Evolutionary conservation across 2,888 invertebrate genomes (phyloP).

Genomic region (Dasypolia templi): DNA sequence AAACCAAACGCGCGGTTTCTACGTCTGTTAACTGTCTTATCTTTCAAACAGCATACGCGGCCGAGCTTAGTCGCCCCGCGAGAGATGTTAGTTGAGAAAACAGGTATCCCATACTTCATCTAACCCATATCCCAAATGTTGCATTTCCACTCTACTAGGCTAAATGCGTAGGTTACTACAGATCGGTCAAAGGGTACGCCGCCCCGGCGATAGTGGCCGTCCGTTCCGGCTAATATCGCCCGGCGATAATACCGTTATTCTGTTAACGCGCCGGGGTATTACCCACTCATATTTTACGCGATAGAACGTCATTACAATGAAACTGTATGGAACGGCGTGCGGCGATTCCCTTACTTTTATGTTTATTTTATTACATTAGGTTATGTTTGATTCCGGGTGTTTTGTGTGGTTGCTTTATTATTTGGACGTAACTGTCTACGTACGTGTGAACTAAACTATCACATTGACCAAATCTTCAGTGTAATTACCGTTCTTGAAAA

Average conservation of each 20-base stretch:
- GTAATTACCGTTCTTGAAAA: neutral
- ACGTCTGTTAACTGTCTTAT: too few species aligned
- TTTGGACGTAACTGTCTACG: conserved; percentile 1
- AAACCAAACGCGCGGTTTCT: too few species aligned
- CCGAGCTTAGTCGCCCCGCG: too few species aligned
- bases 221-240: conserved; percentile 55
- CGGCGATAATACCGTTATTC: conserved; percentile 59
- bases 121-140: neutral
- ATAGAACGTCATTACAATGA: conserved; percentile 62
- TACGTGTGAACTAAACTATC: conserved; percentile 11
- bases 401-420: conserved; percentile 34
- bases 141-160: neutral
- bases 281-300: conserved; percentile 63
- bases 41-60: too few species aligned
- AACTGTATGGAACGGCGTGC: conserved; percentile 47
- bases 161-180: conserved; percentile 18
- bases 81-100: too few species aligned
- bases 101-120: too few species aligned
- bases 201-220: conserved; percentile 33
- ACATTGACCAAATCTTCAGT: neutral
- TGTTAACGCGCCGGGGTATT: conserved; percentile 61
- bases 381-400: conserved; percentile 45
- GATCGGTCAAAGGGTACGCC: conserved; percentile 42
- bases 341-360: conserved; percentile 55
- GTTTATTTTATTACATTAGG: conserved; percentile 51